These are phyloP conservation scores for Ochropleura leucogaster DNA, from an alignment of 2,888 invertebrate species.

Conservation along the genomic window DNA sequence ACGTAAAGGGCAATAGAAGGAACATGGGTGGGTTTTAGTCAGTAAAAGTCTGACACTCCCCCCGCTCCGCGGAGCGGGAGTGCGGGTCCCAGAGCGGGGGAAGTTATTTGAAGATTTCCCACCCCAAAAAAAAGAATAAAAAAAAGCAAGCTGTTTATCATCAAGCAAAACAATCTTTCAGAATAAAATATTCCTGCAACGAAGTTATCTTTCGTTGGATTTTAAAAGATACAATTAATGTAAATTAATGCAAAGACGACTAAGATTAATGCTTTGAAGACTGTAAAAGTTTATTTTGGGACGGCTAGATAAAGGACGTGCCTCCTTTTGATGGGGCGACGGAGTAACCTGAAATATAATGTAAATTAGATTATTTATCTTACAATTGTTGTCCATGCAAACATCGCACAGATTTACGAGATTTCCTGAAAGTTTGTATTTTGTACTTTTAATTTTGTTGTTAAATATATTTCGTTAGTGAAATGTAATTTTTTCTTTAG, in stretches of 20 bases:
- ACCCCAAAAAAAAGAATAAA: no score
- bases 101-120: no score
- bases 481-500: not conserved
- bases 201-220: conserved; percentile 38
- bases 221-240: conserved; percentile 65
- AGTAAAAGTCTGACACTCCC: no score
- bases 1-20: no score
- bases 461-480: no score
- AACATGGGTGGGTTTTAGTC: no score
- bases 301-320: conserved; percentile 30
- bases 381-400: not conserved
- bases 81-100: no score
- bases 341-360: conserved; percentile 5
- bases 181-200: conserved; percentile 17
- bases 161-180: conserved; percentile 13
- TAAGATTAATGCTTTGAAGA: conserved; percentile 61
- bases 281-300: conserved; percentile 51
- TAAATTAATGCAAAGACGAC: conserved; percentile 68
- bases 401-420: not conserved
- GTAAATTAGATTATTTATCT: not conserved
- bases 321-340: conserved; percentile 20
- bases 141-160: no score
- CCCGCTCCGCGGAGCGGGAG: no score
- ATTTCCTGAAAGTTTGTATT: not conserved
- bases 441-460: no score